Evolutionary conservation across 2,797 vertebrate genomes (phyloP), one percentile per base, ranked within the genome.

Genomic region (Mus minutoides): DNA sequence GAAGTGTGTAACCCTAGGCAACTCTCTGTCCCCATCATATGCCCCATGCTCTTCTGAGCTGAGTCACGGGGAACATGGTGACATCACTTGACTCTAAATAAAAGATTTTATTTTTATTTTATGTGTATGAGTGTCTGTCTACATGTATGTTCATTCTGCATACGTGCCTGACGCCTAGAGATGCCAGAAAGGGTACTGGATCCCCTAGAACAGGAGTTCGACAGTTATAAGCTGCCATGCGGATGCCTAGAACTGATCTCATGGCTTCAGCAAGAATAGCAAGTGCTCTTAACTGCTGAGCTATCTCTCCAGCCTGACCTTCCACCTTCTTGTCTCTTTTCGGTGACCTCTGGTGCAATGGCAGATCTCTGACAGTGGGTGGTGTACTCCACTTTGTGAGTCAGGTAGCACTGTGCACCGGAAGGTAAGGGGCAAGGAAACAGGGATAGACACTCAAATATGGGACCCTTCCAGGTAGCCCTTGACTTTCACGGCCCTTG

Each of bases 401-500:
- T 6, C 11, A 10, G 46, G 31, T 52, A 49, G 31, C 34, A 26
- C 13, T 26, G 46, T 52, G 19, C 37, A 26, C 62, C 4, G 21
- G 83, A 31, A 64, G 56, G 29, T 14, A 13, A 24, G 12, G 24
- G 1, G 34, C 49, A 75, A 49, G 4, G 21, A 3, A n/a, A 11
- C 0, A 2, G 6, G 13, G 7, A 0, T 3, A 11, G 29, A 40
- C 31, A 37, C 4, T 12, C 21, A 5, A 4, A 24, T 1, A 1
- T 2, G 7, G 34, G 62, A 24, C 10, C 13, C 3, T 14, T 9
- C 1, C 14, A 22, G 2, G 1, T 3, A 21, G 13, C 14, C 54
- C 52, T 78, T 7, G 3, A 14, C 52, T 16, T 1, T 40, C 40
- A 22, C 13, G 31, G 31, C 77, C 49, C 11, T 11, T 54, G 22